Conservation (phyloP, 2,113 vertebrate species). For the Desmodus rotundus region DNA sequence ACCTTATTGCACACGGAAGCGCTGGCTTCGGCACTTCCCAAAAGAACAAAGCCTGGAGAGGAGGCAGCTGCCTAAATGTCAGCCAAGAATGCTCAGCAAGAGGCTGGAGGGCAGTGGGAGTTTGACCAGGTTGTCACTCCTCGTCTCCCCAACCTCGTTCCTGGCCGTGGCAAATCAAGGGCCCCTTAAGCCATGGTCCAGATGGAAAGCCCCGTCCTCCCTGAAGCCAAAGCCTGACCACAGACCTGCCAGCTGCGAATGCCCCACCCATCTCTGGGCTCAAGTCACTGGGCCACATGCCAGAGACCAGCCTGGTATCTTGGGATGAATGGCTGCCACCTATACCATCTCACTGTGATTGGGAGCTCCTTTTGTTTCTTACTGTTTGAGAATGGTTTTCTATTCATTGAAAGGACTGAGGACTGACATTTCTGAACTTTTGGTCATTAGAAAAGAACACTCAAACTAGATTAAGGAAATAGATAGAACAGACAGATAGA, state of each 20-base stretch:
- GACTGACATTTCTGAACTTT: neutral
- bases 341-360: neutral
- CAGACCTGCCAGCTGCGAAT: neutral
- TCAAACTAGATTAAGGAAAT: neutral
- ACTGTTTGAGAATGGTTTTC: conserved; percentile 4
- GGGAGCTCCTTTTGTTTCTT: neutral
- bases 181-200: neutral
- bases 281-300: neutral
- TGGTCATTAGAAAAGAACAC: neutral
- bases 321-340: neutral
- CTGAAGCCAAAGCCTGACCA: neutral
- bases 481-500: neutral
- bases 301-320: neutral
- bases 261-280: neutral
- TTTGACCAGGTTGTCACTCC: neutral
- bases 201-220: neutral
- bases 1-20: neutral
- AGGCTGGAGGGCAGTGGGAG: neutral
- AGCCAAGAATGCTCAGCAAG: conserved; percentile 18
- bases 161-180: neutral
- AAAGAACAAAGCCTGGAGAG: neutral
- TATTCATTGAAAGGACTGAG: neutral
- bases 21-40: neutral
- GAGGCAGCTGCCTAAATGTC: neutral
- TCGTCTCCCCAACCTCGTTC: neutral